These are phyloP conservation scores for Tethea ocularis DNA, from an alignment of 2,888 invertebrate genomes.

Conservation along the genomic window DNA sequence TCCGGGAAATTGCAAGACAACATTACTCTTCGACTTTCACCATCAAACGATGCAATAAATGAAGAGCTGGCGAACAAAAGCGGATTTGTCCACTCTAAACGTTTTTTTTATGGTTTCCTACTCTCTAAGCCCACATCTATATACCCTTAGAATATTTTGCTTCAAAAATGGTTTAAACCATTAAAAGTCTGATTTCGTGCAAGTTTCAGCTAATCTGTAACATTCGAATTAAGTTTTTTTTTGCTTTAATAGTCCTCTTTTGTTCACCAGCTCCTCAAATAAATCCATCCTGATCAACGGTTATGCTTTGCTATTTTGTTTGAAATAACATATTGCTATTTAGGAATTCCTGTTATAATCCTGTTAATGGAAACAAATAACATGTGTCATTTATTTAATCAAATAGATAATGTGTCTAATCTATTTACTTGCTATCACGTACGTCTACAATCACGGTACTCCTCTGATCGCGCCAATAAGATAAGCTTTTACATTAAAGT, in stretches of 20 bases:
- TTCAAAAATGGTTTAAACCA: too few relatives aligned
- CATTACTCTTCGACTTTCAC: not conserved
- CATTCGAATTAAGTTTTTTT: too few relatives aligned
- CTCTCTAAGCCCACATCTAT: too few relatives aligned
- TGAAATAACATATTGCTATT: not conserved
- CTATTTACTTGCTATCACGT: not conserved
- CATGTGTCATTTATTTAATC: not conserved
- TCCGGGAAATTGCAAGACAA: not conserved
- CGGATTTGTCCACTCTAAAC: too few relatives aligned
- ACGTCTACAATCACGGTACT: conserved; percentile 3
- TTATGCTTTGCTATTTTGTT: not conserved
- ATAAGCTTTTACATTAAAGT: conserved; percentile 3
- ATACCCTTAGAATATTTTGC: too few relatives aligned
- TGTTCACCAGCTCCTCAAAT: too few relatives aligned
- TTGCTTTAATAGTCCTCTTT: too few relatives aligned
- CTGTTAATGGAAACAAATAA: not conserved
- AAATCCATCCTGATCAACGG: not conserved
- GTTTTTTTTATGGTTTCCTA: too few relatives aligned
- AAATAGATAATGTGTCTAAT: not conserved
- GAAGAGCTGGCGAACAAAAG: too few relatives aligned
- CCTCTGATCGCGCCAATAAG: conserved; percentile 1
- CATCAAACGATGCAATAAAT: too few relatives aligned
- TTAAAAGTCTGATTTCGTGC: too few relatives aligned
- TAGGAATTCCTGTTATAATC: not conserved
- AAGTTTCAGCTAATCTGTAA: too few relatives aligned